Percentiles rank a stretch among this genome's conserved stretches.
Evolutionary conservation across 2,888 invertebrate species (phyloP).

Genomic region (Noctua pronuba): DNA sequence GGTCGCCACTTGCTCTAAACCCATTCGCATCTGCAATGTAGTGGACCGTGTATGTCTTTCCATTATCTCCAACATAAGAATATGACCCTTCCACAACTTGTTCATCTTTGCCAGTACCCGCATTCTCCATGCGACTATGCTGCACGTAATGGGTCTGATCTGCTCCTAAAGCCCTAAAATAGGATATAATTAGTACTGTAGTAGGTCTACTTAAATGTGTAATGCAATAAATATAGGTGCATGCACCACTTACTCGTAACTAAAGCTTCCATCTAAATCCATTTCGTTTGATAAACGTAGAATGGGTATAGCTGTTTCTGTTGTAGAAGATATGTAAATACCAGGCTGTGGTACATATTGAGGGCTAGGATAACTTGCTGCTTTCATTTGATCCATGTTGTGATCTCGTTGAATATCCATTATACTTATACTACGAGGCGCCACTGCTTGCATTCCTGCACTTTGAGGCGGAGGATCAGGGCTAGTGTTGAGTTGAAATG

Average conservation of each 20-base stretch:
- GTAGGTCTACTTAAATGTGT: neutral
- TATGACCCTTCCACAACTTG: conserved; percentile 92
- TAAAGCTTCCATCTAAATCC: conserved; percentile 90
- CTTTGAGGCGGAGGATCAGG: conserved; percentile 64
- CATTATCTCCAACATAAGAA: conserved; percentile 91
- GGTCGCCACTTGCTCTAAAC: conserved; percentile 94
- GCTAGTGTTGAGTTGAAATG: conserved; percentile 70
- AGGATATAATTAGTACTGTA: conserved; percentile 29
- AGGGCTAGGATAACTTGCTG: conserved; percentile 75
- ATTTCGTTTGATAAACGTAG: conserved; percentile 89
- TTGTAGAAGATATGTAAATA: conserved; percentile 82
- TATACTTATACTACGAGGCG: conserved; percentile 80
- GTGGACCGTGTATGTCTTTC: conserved; percentile 91
- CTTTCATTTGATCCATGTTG: conserved; percentile 78
- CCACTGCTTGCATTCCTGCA: conserved; percentile 71
- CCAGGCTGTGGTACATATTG: conserved; percentile 80
- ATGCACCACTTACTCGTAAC: conserved; percentile 86
- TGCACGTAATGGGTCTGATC: conserved; percentile 90
- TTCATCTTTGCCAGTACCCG: conserved; percentile 90
- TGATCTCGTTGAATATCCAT: conserved; percentile 78
- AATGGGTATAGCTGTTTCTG: conserved; percentile 88
- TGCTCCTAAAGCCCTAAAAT: conserved; percentile 86
- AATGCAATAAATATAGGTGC: neutral
- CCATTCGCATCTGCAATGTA: conserved; percentile 95
- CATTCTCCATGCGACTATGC: conserved; percentile 90